phyloP scores from a whole-genome alignment of 30 jellyfish, hydroid and myxozoan species.

The Aurelia aurita complex sp. Pacific region DNA sequence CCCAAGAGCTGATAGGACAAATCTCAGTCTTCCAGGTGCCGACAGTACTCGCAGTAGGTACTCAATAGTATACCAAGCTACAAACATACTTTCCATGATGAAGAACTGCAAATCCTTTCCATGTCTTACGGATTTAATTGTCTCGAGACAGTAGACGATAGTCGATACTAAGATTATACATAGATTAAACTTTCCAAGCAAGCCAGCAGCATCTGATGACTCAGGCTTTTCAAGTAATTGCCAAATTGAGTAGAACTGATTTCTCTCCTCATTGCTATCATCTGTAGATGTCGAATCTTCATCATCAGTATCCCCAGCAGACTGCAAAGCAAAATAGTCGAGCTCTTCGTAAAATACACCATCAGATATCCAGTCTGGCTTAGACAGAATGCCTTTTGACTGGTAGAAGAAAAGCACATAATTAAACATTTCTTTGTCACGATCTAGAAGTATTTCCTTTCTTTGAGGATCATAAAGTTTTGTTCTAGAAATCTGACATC shows the following conservation, averaged over 20 bases:
- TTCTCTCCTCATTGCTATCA: not conserved
- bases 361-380: conserved; percentile 50
- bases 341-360: conserved; percentile 45
- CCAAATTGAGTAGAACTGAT: conserved; percentile 32
- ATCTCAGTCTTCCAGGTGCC: conserved; percentile 38
- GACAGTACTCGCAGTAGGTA: conserved; percentile 56
- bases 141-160: conserved; percentile 60
- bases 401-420: conserved; percentile 59
- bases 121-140: conserved; percentile 18
- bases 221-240: conserved; percentile 52
- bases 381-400: conserved; percentile 65
- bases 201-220: conserved; percentile 37
- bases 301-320: not conserved
- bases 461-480: conserved; percentile 17
- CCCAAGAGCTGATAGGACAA: conserved; percentile 57
- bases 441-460: conserved; percentile 37
- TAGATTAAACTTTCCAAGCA: conserved; percentile 46
- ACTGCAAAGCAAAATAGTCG: conserved; percentile 20
- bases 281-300: not conserved
- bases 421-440: conserved; percentile 49
- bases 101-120: conserved; percentile 17
- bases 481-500: conserved; percentile 33
- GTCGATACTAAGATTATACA: conserved; percentile 44
- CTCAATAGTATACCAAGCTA: conserved; percentile 62
- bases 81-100: conserved; percentile 43